These are phyloP conservation scores for Cydia amplana DNA, from an alignment of 1,140 invertebrate genomes.

Conservation along the genomic window DNA sequence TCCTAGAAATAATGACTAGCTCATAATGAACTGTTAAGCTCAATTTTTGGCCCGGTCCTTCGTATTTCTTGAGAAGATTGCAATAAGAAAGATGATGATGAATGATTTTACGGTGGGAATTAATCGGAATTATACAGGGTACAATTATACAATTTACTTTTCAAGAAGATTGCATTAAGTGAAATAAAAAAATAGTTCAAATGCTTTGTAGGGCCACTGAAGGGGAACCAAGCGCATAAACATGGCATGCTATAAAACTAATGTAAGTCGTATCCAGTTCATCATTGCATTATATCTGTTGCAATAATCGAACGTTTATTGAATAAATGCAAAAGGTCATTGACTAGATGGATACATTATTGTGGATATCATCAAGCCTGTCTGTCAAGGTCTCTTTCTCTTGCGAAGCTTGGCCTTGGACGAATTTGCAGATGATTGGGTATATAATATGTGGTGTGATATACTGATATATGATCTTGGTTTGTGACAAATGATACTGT, in stretches of 20 bases:
- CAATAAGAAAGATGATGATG: too few species aligned
- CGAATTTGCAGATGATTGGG: neutral
- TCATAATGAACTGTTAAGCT: too few species aligned
- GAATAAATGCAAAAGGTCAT: conserved; percentile 30
- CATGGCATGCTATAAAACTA: neutral
- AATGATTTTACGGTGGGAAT: too few species aligned
- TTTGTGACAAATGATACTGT: neutral
- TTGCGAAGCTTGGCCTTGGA: neutral
- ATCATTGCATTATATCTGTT: conserved; percentile 5
- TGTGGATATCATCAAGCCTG: neutral
- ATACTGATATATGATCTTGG: neutral
- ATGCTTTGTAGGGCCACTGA: neutral
- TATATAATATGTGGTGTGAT: conserved; percentile 10
- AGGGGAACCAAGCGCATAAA: conserved; percentile 5
- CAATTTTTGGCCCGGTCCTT: too few species aligned
- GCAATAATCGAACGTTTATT: conserved; percentile 28
- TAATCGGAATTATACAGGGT: too few species aligned
- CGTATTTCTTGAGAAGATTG: too few species aligned
- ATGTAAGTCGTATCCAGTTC: neutral
- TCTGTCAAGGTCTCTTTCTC: conserved; percentile 25
- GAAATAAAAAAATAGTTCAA: too few species aligned
- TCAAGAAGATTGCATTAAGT: neutral
- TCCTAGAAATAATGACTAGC: too few species aligned
- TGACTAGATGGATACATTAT: conserved; percentile 21
- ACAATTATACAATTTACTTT: neutral